Evolutionary conservation across 2,888 invertebrate genomes (phyloP).

Genomic region (Lysandra coridon): DNA sequence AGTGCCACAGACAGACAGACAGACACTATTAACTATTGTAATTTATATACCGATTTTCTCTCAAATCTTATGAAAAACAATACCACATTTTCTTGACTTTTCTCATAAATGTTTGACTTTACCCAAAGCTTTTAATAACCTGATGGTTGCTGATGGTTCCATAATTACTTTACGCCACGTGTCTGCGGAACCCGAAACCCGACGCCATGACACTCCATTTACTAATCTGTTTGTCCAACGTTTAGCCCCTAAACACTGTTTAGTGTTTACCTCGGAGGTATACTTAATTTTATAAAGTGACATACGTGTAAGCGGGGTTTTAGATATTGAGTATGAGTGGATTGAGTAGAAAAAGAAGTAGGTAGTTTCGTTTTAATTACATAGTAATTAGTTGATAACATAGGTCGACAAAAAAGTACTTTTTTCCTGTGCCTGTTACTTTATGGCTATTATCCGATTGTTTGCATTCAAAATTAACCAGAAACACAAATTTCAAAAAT

Average conservation of each 20-base stretch:
- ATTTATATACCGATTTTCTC: too few species aligned
- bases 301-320: neutral
- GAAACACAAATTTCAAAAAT: too few species aligned
- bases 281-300: conserved; percentile 8
- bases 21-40: too few species aligned
- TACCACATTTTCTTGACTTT: neutral
- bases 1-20: too few species aligned
- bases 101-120: neutral
- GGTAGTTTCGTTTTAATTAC: too few species aligned
- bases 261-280: neutral
- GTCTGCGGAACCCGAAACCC: conserved; percentile 29
- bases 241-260: conserved; percentile 1
- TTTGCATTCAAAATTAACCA: too few species aligned
- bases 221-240: conserved; percentile 24
- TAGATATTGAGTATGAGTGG: neutral
- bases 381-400: too few species aligned
- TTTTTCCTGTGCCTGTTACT: too few species aligned
- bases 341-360: neutral
- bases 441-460: too few species aligned
- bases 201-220: conserved; percentile 9
- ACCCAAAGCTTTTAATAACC: neutral
- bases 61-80: neutral
- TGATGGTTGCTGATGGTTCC: conserved; percentile 20
- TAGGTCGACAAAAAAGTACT: too few species aligned
- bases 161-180: conserved; percentile 32